phyloP scores from a whole-genome alignment of 1,140 invertebrate species.

The Megalonaias nervosa region DNA sequence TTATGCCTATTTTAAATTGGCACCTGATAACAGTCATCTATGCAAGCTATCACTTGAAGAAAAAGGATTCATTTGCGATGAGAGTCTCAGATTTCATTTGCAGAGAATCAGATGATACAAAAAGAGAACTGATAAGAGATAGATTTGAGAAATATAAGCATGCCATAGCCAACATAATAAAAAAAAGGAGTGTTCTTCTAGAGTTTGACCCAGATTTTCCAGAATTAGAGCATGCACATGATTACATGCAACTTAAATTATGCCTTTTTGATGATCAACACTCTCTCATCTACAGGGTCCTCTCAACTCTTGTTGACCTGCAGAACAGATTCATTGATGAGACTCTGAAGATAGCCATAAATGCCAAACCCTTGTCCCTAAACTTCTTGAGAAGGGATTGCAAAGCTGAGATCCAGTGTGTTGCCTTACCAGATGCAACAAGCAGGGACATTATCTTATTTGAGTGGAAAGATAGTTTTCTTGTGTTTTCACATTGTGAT shows the following conservation, averaged over 20 bases:
- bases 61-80: conserved; percentile 9
- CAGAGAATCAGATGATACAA: background rate
- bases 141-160: conserved; percentile 14
- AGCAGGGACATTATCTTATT: background rate
- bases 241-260: conserved; percentile 3
- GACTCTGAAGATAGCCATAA: background rate
- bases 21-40: conserved; percentile 10
- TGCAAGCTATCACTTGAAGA: conserved; percentile 12
- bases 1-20: conserved; percentile 16
- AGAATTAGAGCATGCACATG: background rate
- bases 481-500: conserved; percentile 10
- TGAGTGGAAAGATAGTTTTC: background rate
- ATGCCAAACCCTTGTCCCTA: conserved; percentile 12
- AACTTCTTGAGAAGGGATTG: background rate
- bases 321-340: conserved; percentile 22
- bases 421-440: conserved; percentile 8
- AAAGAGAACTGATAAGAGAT: background rate
- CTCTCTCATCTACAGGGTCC: conserved; percentile 1
- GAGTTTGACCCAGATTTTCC: background rate
- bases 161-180: background rate
- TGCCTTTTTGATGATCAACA: conserved; percentile 14
- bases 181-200: background rate
- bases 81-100: conserved; percentile 6
- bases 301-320: conserved; percentile 1
- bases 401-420: background rate